Percentiles rank a stretch among this genome's conserved stretches.
These are phyloP conservation scores for Spheniscus humboldti DNA, from an alignment of 2,797 vertebrate genomes.

Conservation along the genomic window DNA sequence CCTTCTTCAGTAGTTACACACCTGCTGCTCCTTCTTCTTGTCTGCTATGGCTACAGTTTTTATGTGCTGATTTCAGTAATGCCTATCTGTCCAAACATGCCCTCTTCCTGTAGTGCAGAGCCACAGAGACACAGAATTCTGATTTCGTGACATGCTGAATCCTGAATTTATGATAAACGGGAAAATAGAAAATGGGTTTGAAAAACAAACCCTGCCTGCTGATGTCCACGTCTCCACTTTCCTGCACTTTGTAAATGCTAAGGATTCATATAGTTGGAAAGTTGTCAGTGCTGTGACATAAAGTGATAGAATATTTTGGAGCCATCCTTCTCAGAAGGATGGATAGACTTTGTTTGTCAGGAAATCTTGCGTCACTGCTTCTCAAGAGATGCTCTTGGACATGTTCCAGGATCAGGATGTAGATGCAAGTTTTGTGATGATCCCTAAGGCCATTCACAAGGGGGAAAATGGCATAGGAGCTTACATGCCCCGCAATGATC, in stretches of 20 bases:
- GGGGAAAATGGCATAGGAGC: too few relatives aligned
- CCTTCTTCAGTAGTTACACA: not conserved
- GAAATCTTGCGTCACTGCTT: not conserved
- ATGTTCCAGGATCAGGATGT: not conserved
- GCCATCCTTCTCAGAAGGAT: not conserved
- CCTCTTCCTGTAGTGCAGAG: not conserved
- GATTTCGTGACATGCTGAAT: not conserved
- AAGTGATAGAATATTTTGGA: not conserved
- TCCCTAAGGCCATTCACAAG: not conserved
- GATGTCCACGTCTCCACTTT: not conserved
- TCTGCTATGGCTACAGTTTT: not conserved
- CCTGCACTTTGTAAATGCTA: not conserved
- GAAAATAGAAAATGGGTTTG: not conserved
- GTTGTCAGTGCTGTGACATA: not conserved
- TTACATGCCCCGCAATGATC: not conserved
- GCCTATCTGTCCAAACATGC: not conserved
- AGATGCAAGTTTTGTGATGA: not conserved
- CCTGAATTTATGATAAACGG: not conserved
- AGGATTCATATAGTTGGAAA: not conserved
- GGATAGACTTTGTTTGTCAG: not conserved
- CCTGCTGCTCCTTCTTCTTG: not conserved
- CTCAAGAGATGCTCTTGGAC: not conserved
- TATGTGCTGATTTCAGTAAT: not conserved
- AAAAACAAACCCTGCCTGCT: not conserved
- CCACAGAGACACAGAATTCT: not conserved